Evolutionary conservation across 2,113 vertebrate genomes (phyloP).

Genomic region (Ranitomeya imitator): DNA sequence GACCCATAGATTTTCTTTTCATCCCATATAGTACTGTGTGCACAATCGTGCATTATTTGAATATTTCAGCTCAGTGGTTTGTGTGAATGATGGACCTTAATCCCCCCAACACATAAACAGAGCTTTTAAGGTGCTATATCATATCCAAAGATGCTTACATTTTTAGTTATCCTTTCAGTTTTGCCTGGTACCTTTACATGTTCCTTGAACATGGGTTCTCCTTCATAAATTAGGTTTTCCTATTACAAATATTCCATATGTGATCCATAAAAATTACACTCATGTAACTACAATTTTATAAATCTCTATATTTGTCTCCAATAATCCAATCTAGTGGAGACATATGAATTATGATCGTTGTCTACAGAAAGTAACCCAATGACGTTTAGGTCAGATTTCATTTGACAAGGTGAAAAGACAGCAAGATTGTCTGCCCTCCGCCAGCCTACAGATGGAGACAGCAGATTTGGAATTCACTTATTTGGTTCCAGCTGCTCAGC

Average conservation of each 20-base stretch:
- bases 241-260: not conserved
- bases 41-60: no score
- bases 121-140: no score
- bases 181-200: not conserved
- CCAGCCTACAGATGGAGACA: conserved; percentile 41
- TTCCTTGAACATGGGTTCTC: not conserved
- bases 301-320: not conserved
- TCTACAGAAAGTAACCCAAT: not conserved
- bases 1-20: no score
- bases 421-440: not conserved
- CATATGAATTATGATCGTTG: not conserved
- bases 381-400: not conserved
- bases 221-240: not conserved
- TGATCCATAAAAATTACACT: not conserved
- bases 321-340: not conserved
- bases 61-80: no score
- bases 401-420: conserved; percentile 9
- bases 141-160: no score
- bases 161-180: not conserved
- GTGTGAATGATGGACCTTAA: no score
- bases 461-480: not conserved
- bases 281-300: not conserved
- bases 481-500: conserved; percentile 4
- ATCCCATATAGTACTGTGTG: no score
- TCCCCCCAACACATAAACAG: no score